Conservation (phyloP, 2,888 invertebrate genomes). For the Argynnis bischoffii region DNA sequence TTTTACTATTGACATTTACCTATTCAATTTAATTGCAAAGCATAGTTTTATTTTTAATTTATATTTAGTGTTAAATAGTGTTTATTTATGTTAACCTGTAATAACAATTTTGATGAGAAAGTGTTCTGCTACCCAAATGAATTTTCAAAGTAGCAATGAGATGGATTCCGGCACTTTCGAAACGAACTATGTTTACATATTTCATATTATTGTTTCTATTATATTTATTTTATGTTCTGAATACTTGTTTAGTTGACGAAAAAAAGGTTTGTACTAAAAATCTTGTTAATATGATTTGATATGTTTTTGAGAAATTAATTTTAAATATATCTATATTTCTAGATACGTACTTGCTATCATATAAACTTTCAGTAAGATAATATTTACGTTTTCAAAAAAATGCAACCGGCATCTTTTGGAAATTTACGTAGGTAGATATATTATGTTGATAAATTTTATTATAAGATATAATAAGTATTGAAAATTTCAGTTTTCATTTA, state of each 20-base stretch:
- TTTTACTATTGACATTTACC: not conserved
- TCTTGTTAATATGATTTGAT: slow-evolving; percentile 4
- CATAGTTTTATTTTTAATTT: not conserved
- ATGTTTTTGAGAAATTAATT: not conserved
- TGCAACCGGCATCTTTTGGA: not conserved
- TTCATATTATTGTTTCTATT: slow-evolving; percentile 72
- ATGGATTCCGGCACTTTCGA: slow-evolving; percentile 70
- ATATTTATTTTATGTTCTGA: slow-evolving; percentile 75
- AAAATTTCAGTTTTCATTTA: slow-evolving; percentile 38
- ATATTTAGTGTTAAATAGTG: slow-evolving; percentile 9
- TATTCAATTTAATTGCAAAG: not conserved
- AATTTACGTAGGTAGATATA: not conserved
- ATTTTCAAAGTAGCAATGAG: slow-evolving; percentile 67
- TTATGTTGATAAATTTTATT: not conserved
- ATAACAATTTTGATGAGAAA: slow-evolving; percentile 20
- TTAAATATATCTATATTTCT: not conserved
- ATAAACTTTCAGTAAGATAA: too few species aligned
- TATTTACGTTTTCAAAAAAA: not conserved
- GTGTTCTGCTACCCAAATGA: slow-evolving; percentile 55
- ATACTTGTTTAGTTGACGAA: slow-evolving; percentile 75
- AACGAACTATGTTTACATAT: slow-evolving; percentile 72
- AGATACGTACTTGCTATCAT: too few species aligned
- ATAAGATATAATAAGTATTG: not conserved
- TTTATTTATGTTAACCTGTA: slow-evolving; percentile 17
- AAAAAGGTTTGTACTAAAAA: slow-evolving; percentile 54